These are phyloP conservation scores for Xestia rhomboidea DNA, from an alignment of 2,888 invertebrate species.

Conservation along the genomic window DNA sequence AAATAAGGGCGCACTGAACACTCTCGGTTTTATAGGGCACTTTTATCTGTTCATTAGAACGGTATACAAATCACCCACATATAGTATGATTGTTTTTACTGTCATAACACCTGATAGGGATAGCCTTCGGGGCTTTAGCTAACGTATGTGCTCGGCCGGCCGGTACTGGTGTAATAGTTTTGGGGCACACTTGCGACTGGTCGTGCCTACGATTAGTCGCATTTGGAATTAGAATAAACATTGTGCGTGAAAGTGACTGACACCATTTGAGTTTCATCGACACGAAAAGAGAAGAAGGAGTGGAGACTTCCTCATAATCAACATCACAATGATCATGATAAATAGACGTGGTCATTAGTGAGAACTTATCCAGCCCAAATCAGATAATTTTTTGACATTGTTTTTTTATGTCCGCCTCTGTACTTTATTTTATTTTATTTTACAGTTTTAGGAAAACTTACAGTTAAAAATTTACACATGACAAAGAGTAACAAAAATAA, in stretches of 20 bases:
- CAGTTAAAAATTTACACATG: too few relatives aligned
- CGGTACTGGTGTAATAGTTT: constrained; percentile 28
- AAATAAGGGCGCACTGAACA: constrained; percentile 29
- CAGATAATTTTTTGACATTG: too few relatives aligned
- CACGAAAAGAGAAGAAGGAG: too few relatives aligned
- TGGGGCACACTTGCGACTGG: constrained; percentile 37
- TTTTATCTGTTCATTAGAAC: constrained; percentile 54
- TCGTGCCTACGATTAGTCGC: constrained; percentile 23
- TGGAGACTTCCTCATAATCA: background rate
- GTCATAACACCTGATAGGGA: constrained; percentile 67
- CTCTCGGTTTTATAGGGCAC: constrained; percentile 48
- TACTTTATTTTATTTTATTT: too few relatives aligned
- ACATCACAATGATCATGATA: background rate
- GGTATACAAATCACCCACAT: constrained; percentile 79
- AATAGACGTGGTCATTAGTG: background rate
- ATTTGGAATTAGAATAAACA: background rate
- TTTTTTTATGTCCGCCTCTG: too few relatives aligned
- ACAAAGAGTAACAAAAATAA: too few relatives aligned
- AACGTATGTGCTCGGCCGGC: constrained; percentile 55
- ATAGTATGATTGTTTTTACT: constrained; percentile 64
- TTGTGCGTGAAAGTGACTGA: too few relatives aligned
- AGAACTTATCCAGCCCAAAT: background rate
- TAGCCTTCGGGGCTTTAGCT: constrained; percentile 58
- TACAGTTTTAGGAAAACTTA: too few relatives aligned
- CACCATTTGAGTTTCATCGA: too few relatives aligned